Evolutionary conservation across 2,113 vertebrate species (phyloP).

Genomic region (Xenopus tropicalis): UCB_Xtro_10.0 CM004446.2:99977001-99977500

Average conservation of each 20-base stretch:
- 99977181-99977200: too few species aligned
- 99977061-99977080: too few species aligned
- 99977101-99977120: too few species aligned
- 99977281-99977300: constrained; percentile 54
- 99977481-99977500: constrained; percentile 9
- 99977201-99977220: not conserved
- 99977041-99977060: too few species aligned
- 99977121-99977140: too few species aligned
- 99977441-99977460: too few species aligned
- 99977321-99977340: constrained; percentile 57
- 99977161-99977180: too few species aligned
- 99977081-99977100: too few species aligned
- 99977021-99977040: too few species aligned
- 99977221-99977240: constrained; percentile 18
- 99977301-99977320: constrained; percentile 56
- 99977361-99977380: constrained; percentile 61
- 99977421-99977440: constrained; percentile 2
- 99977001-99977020: too few species aligned
- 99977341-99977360: constrained; percentile 63
- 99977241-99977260: constrained; percentile 22
- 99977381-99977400: constrained; percentile 40
- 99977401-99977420: constrained; percentile 33
- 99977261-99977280: constrained; percentile 29
- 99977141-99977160: too few species aligned
- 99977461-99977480: not conserved